Conservation (phyloP, 2,113 vertebrate species). For the Bambusicola thoracicus region DNA sequence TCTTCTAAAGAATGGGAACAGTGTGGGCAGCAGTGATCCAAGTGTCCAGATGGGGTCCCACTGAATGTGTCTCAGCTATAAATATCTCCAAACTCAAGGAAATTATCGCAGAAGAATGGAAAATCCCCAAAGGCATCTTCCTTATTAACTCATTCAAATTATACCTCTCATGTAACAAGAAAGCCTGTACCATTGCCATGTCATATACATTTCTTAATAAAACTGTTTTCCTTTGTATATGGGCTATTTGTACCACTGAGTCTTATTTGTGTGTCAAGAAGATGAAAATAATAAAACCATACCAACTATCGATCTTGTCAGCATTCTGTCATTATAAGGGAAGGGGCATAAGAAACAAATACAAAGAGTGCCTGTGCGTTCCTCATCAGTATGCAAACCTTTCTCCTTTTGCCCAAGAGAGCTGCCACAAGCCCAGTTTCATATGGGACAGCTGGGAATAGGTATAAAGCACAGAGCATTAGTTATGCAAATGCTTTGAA, state of each 20-base stretch:
- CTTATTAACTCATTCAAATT: neutral
- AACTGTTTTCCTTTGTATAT: neutral
- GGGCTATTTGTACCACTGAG: neutral
- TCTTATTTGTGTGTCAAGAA: neutral
- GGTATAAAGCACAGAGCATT: neutral
- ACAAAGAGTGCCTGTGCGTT: neutral
- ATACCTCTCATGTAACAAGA: neutral
- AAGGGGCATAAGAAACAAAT: neutral
- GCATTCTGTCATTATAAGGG: conserved; percentile 7
- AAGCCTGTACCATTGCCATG: conserved; percentile 1
- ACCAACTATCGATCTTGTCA: neutral
- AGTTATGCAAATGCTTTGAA: neutral
- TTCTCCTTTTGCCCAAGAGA: neutral
- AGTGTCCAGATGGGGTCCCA: neutral
- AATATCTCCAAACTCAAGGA: neutral
- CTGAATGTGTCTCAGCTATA: neutral
- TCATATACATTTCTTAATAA: conserved; percentile 9
- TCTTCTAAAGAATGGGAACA: neutral
- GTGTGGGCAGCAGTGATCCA: rapidly evolving
- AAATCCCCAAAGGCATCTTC: neutral
- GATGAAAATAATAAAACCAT: neutral
- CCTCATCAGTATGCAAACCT: conserved; percentile 5
- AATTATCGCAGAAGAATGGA: neutral
- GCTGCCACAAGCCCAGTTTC: neutral
- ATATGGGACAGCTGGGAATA: neutral